Conservation (phyloP, 2,888 invertebrate species). For the Helobdella robusta region DNA sequence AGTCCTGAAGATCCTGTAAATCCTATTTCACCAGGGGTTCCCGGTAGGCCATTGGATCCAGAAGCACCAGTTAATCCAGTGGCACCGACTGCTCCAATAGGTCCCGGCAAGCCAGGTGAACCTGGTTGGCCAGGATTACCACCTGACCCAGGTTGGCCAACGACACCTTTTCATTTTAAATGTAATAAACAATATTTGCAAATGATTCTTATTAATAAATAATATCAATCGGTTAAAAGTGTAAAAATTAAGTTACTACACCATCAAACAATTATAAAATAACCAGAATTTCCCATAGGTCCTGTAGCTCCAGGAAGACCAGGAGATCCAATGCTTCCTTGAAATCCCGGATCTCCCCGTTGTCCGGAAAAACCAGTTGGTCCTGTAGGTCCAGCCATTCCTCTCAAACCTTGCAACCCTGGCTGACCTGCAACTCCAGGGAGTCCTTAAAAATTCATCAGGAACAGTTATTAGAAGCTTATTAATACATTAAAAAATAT, state of each 20-base stretch:
- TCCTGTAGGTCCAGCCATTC: slow-evolving; percentile 20
- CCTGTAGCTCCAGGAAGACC: slow-evolving; percentile 26
- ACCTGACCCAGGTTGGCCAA: slow-evolving; percentile 52
- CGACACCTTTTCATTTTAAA: too few species aligned
- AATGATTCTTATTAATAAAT: too few species aligned
- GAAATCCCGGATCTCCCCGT: slow-evolving; percentile 1
- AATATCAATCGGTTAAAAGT: too few species aligned
- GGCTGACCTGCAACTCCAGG: slow-evolving; percentile 15
- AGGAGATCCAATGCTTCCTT: slow-evolving; percentile 23
- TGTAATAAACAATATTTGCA: too few species aligned
- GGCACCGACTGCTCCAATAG: slow-evolving; percentile 27
- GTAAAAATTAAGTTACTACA: too few species aligned
- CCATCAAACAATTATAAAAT: too few species aligned
- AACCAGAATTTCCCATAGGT: too few species aligned
- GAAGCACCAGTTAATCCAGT: slow-evolving; percentile 27
- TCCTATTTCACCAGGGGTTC: slow-evolving; percentile 31
- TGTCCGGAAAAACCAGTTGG: slow-evolving; percentile 15
- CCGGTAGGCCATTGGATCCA: slow-evolving; percentile 28
- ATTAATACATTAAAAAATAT: too few species aligned
- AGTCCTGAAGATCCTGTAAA: slow-evolving; percentile 25
- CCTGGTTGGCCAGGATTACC: slow-evolving; percentile 60
- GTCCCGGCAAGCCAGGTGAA: slow-evolving; percentile 65
- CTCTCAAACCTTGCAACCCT: slow-evolving; percentile 7
- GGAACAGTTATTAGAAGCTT: too few species aligned
- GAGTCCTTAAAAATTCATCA: not conserved